Evolutionary conservation across 2,113 vertebrate species (phyloP), one percentile per base, ranked within the genome.

Genomic region (Chionodraco myersi): DNA sequence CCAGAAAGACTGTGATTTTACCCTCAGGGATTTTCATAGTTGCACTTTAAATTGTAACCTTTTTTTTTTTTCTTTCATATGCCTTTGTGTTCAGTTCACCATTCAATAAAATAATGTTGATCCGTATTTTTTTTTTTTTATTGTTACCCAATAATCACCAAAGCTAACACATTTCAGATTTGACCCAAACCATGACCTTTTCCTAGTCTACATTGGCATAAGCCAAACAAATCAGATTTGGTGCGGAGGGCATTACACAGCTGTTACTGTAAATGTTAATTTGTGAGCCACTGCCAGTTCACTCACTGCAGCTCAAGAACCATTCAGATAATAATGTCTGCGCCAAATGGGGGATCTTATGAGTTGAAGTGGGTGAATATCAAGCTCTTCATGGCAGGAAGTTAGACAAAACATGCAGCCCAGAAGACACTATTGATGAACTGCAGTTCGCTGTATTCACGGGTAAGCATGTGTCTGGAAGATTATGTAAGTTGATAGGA

Each of bases 241-340:
- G 11, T 8, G 0, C 30, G 72, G 44, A 44, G 12, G 67, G 30
- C 13, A 1, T 57, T 4, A 21, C 30, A 23, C 14, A 30, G 47
- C 47, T 80, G 3, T 16, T 57, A 21, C 52, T 41, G 36, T 41
- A 41, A 53, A 10, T 69, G 10, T 47, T 48, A 34, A 36, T 65
- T 4, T 45, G 34, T 30, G 61, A 52, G 54, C 1, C 60, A 5
- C 44, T 58, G 59, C 45, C 16, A 47, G 47, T 47, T 52, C n/a
- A 72, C n/a, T 52, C 30, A 44, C 34, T 68, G 45, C 12, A 54
- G 11, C 65, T 45, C 12, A 45, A n/a, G 13, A 77, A 26, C n/a
- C 48, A 11, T 60, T 14, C 9, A 30, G 23, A 13, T 58, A 21
- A 34, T 62, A 11, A 45, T 56, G 23, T 41, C 66, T 10, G 54